phyloP scores from a whole-genome alignment of 2,113 vertebrate genomes.

The Strix aluco region DNA sequence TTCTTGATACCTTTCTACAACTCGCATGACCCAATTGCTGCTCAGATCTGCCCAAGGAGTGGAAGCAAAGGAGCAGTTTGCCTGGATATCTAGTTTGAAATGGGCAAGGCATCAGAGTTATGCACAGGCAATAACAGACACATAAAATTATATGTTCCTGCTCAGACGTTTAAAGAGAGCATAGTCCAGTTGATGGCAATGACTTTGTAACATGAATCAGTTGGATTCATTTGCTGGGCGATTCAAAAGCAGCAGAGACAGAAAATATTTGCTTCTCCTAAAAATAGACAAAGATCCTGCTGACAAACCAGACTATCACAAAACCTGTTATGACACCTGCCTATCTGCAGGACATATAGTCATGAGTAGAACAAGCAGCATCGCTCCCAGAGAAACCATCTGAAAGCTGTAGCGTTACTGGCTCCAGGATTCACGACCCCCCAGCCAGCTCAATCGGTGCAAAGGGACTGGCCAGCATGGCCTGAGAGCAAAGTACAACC shows the following conservation, averaged over 20 bases:
- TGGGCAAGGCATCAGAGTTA: not conserved
- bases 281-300: not conserved
- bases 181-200: not conserved
- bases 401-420: not conserved
- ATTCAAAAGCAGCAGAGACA: not conserved
- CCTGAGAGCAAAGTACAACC: not conserved
- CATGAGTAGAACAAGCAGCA: not conserved
- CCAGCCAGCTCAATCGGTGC: fast-evolving
- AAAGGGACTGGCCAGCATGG: not conserved
- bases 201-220: not conserved
- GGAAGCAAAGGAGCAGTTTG: not conserved
- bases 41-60: not conserved
- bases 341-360: fast-evolving
- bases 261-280: not conserved
- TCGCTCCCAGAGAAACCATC: not conserved
- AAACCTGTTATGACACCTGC: not conserved
- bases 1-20: not conserved
- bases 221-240: not conserved
- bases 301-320: not conserved
- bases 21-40: not conserved
- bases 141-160: not conserved
- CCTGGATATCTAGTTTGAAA: not conserved
- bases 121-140: not conserved
- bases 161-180: not conserved
- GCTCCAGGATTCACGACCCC: not conserved